These are phyloP conservation scores for Pollenia angustigena DNA, from an alignment of 2,888 invertebrate genomes.

Conservation along the genomic window DNA sequence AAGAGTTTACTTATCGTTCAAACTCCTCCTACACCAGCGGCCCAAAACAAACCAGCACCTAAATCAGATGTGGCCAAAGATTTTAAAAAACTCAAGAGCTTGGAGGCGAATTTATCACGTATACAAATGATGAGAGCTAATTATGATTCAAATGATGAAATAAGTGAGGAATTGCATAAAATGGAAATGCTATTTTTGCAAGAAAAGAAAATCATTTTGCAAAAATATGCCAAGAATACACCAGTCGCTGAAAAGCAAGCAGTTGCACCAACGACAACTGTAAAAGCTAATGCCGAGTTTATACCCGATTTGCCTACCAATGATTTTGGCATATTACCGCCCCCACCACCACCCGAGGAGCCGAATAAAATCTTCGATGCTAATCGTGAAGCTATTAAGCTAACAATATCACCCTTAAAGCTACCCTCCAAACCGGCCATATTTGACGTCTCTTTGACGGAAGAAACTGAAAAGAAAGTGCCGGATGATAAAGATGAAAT, in stretches of 20 bases:
- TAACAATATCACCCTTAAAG: slow-evolving; percentile 82
- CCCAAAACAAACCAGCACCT: slow-evolving; percentile 57
- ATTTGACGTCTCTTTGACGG: slow-evolving; percentile 73
- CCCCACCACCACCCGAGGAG: slow-evolving; percentile 68
- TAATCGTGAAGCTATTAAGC: slow-evolving; percentile 82
- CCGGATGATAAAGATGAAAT: slow-evolving; percentile 74
- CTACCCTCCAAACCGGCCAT: slow-evolving; percentile 79
- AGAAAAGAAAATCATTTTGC: slow-evolving; percentile 81
- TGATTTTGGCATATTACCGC: slow-evolving; percentile 43
- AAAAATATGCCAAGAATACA: slow-evolving; percentile 80
- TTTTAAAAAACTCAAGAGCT: slow-evolving; percentile 80
- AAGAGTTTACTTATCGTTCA: slow-evolving; percentile 45
- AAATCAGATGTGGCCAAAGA: slow-evolving; percentile 79
- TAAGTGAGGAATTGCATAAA: slow-evolving; percentile 81
- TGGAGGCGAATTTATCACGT: slow-evolving; percentile 81
- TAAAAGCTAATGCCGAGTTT: not conserved
- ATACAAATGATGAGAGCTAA: slow-evolving; percentile 83
- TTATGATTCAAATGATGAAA: slow-evolving; percentile 82
- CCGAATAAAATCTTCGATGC: slow-evolving; percentile 81
- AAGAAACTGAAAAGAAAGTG: slow-evolving; percentile 73
- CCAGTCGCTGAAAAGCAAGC: slow-evolving; percentile 54
- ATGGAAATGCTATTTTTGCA: slow-evolving; percentile 81
- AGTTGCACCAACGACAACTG: slow-evolving; percentile 4
- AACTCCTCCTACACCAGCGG: slow-evolving; percentile 39
- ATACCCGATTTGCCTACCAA: slow-evolving; percentile 39